phyloP scores from a whole-genome alignment of 1,140 invertebrate species.

The Chelonus insularis region DNA sequence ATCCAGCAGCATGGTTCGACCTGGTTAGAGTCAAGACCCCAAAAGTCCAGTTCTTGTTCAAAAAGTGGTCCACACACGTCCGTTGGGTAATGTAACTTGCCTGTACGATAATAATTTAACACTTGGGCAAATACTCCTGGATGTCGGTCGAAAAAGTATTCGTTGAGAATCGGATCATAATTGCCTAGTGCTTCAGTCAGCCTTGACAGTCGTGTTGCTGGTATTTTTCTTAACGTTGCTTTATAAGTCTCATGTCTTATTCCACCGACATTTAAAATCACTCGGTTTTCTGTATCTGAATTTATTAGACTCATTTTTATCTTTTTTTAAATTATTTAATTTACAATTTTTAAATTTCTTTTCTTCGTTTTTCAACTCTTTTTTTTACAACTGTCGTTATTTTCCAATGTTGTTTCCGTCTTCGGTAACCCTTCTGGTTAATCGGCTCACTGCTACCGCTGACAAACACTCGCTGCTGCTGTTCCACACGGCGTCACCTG shows the following conservation, averaged over 20 bases:
- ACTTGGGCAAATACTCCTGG: conserved; percentile 97
- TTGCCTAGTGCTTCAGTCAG: conserved; percentile 90
- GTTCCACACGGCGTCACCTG: conserved; percentile 44
- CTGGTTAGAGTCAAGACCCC: conserved; percentile 94
- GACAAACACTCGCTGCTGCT: conserved; percentile 41
- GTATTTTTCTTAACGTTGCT: conserved; percentile 90
- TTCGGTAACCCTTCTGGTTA: no score
- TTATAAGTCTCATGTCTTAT: conserved; percentile 97
- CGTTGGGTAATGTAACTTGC: conserved; percentile 97
- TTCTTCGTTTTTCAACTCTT: not conserved
- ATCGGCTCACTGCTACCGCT: conserved; percentile 54
- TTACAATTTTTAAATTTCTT: not conserved
- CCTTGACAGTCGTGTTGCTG: conserved; percentile 85
- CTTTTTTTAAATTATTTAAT: conserved; percentile 4
- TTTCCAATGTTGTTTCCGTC: not conserved
- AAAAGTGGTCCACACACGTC: conserved; percentile 98
- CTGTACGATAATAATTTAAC: conserved; percentile 91
- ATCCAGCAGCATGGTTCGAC: conserved; percentile 99
- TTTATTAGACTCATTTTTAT: conserved; percentile 56
- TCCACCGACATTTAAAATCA: conserved; percentile 97
- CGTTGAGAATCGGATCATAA: conserved; percentile 95
- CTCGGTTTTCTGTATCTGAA: conserved; percentile 71
- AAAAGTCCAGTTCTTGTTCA: conserved; percentile 96
- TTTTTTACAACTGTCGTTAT: not conserved
- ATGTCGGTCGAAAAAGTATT: conserved; percentile 99